Percentiles rank a stretch among this genome's conserved stretches.
Conservation (phyloP, 2,797 vertebrate species). For the Malurus splendens region DNA sequence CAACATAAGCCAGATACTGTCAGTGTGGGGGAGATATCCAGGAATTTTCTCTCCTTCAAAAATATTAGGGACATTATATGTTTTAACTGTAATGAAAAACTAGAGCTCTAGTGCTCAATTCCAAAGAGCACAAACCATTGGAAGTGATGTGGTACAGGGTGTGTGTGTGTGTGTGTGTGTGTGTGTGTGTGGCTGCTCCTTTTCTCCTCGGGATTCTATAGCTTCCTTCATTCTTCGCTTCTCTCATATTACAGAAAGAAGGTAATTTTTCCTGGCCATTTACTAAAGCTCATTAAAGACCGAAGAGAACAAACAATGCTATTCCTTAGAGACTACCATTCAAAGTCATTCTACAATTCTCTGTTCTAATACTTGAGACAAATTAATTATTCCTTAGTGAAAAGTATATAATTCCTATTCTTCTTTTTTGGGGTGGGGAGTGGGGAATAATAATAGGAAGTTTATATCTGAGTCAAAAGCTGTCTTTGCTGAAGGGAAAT, state of each 20-base stretch:
- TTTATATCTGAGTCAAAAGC: slow-evolving; percentile 86
- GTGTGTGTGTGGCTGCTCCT: slow-evolving; percentile 7
- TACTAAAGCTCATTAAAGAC: slow-evolving; percentile 99
- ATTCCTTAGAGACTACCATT: slow-evolving; percentile 92
- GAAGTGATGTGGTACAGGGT: not conserved
- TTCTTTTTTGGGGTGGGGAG: slow-evolving; percentile 77
- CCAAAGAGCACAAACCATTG: slow-evolving; percentile 11
- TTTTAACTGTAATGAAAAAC: slow-evolving; percentile 65
- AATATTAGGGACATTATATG: slow-evolving; percentile 56
- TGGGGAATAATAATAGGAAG: slow-evolving; percentile 80
- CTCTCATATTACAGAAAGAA: slow-evolving; percentile 90
- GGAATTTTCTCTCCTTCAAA: slow-evolving; percentile 39
- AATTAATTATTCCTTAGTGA: slow-evolving; percentile 99
- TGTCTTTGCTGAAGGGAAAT: slow-evolving; percentile 90
- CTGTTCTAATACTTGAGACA: slow-evolving; percentile 98
- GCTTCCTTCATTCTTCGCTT: slow-evolving; percentile 82
- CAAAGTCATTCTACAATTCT: slow-evolving; percentile 94
- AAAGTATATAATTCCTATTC: slow-evolving; percentile 90
- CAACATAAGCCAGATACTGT: slow-evolving; percentile 54
- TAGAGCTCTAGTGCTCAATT: slow-evolving; percentile 35
- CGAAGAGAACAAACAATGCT: slow-evolving; percentile 95
- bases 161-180: not conserved
- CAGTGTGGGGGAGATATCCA: slow-evolving; percentile 39
- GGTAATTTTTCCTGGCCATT: slow-evolving; percentile 95
- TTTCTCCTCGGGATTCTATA: slow-evolving; percentile 73